Evolutionary conservation across 1,140 invertebrate genomes (phyloP), one percentile per base, ranked within the genome.

Genomic region (Antheraea mylitta): DNA sequence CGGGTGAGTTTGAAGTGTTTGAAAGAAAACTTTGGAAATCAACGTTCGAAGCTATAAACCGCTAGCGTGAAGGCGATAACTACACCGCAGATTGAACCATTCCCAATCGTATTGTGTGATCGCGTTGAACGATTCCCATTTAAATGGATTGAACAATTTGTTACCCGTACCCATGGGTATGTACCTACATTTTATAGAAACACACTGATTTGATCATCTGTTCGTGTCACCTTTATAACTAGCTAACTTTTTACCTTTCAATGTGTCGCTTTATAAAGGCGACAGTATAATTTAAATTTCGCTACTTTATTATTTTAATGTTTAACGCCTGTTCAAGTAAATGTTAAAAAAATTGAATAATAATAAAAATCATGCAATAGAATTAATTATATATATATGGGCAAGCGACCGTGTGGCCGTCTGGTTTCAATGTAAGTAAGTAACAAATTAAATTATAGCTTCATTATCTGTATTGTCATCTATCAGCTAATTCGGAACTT

Each of bases 71-170:
- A 62, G 67, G 60, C 62, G 68, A 69, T 69, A 69, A 69, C 62
- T 58, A 18, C 13, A 30, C 59, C 30, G 18, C 60, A 63, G 60
- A 63, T 69, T 69, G 30, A 59, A 64, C 62, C n/a, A 18, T 63
- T 18, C 9, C 62, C 22, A 65, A 69, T 69, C 58, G 68, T 22
- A 64, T 63, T 69, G 30, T 59, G 58, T 59, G 65, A 36, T 66
- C 65, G 65, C 65, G 65, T 30, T 30, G 48, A 66, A 58, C 65
- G 65, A 58, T 59, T 68, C 42, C 67, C 42, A 30, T 48, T 61
- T 68, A 68, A 68, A 68, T 68, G 38, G 60, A 68, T 68, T 62
- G 67, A 63, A 63, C 58, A 38, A 59, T 58, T 66, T 59, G 48
- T 66, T 36, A 58, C 65, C n/a, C 30, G 38, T 36, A 63, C 61